phyloP scores from a whole-genome alignment of 1,140 invertebrate genomes.

The Lithobius niger region DNA sequence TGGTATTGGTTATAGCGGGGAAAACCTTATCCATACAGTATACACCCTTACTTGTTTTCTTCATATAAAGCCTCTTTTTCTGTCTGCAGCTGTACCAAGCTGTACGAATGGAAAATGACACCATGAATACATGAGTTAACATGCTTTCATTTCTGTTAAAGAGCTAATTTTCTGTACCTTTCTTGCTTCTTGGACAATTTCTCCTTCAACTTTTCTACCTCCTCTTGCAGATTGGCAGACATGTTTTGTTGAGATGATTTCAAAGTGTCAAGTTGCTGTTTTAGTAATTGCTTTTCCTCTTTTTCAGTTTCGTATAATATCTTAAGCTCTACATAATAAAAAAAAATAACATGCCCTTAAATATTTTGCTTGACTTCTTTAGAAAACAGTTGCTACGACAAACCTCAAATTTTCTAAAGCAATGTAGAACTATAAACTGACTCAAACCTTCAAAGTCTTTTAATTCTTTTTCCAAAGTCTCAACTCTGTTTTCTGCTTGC shows the following conservation, averaged over 20 bases:
- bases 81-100: constrained; percentile 28
- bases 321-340: constrained; percentile 21
- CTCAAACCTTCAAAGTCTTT: background rate
- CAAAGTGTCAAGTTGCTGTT: constrained; percentile 21
- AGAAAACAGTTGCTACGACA: no score
- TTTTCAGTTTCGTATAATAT: constrained; percentile 27
- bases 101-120: constrained; percentile 17
- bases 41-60: constrained; percentile 24
- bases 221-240: constrained; percentile 21
- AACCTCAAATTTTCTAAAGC: no score
- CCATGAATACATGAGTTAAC: background rate
- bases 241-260: constrained; percentile 24
- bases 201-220: constrained; percentile 28
- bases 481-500: constrained; percentile 9
- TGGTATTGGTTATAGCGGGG: no score
- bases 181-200: constrained; percentile 36
- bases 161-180: no score
- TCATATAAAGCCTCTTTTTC: constrained; percentile 31
- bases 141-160: no score
- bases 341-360: background rate
- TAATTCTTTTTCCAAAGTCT: constrained; percentile 8
- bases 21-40: no score
- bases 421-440: background rate
- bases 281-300: constrained; percentile 32
- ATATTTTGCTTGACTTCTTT: background rate